Percentiles rank a stretch among this genome's conserved stretches.
Evolutionary conservation across 2,888 invertebrate species (phyloP).

Genomic region (Drosophila macrospina): DNA sequence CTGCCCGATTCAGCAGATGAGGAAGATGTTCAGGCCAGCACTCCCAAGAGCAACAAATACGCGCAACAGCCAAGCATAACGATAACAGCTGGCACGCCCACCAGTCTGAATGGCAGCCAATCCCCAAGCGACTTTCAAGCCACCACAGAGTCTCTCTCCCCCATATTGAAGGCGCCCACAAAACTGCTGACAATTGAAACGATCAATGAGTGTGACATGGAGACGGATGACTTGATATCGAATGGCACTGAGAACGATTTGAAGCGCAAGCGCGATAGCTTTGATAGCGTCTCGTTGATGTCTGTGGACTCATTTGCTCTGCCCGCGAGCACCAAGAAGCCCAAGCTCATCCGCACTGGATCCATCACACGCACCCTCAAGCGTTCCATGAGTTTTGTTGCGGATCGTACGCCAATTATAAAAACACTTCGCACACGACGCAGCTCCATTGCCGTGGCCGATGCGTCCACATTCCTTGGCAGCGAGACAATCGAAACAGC

Average conservation of each 20-base stretch:
- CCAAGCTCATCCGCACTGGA: constrained; percentile 84
- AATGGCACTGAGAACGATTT: constrained; percentile 77
- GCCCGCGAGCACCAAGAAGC: constrained; percentile 84
- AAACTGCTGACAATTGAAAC: constrained; percentile 57
- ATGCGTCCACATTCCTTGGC: constrained; percentile 54
- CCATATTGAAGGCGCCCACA: constrained; percentile 71
- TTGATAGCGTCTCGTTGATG: constrained; percentile 84
- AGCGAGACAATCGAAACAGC: constrained; percentile 42
- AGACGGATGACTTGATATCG: constrained; percentile 62
- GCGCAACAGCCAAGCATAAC: constrained; percentile 18
- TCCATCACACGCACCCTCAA: constrained; percentile 84
- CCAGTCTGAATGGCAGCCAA: constrained; percentile 26
- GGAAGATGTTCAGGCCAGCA: constrained; percentile 62
- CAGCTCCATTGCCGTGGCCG: constrained; percentile 77
- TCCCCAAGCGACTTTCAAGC: constrained; percentile 67
- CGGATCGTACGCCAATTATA: constrained; percentile 83
- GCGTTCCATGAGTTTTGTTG: constrained; percentile 85
- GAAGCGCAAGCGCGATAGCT: constrained; percentile 84
- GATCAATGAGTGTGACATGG: constrained; percentile 68
- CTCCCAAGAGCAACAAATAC: constrained; percentile 56
- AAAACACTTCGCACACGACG: constrained; percentile 75
- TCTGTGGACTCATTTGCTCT: constrained; percentile 84
- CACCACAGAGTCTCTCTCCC: constrained; percentile 80
- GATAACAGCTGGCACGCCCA: constrained; percentile 44
- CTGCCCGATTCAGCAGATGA: constrained; percentile 61